These are phyloP conservation scores for Tetranychus cinnabarinus DNA, from an alignment of 1,140 invertebrate genomes.

Conservation along the genomic window DNA sequence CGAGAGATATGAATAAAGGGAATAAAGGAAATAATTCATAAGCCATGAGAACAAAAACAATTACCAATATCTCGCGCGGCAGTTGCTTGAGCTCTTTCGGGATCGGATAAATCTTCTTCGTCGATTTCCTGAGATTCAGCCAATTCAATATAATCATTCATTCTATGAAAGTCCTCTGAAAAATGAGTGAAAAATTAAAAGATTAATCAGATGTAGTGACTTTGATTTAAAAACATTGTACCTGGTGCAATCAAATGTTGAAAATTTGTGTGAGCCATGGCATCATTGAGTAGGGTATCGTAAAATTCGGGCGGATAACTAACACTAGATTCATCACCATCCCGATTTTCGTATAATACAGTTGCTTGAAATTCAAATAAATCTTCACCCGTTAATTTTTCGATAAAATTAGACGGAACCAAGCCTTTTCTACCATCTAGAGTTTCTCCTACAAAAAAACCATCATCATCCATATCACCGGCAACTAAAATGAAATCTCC, in stretches of 20 bases:
- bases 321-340: conserved; percentile 1
- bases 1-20: too few relatives aligned
- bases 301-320: conserved; percentile 11
- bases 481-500: conserved; percentile 91
- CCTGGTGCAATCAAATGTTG: conserved; percentile 12
- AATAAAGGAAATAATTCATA: too few relatives aligned
- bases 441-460: conserved; percentile 82
- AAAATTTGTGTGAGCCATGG: conserved; percentile 10
- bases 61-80: conserved; percentile 2
- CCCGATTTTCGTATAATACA: conserved; percentile 28
- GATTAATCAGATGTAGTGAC: too few relatives aligned
- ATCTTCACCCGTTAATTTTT: conserved; percentile 45
- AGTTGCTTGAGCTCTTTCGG: conserved; percentile 17
- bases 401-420: conserved; percentile 91
- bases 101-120: conserved; percentile 17
- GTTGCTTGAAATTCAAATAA: conserved; percentile 75
- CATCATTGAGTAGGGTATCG: conserved; percentile 9
- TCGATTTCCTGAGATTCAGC: conserved; percentile 27
- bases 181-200: too few relatives aligned
- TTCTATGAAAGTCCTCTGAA: conserved; percentile 18
- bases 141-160: conserved; percentile 25
- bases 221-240: background rate
- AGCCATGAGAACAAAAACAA: too few relatives aligned
- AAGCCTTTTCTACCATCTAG: conserved; percentile 76
- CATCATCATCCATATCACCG: conserved; percentile 71